Percentiles rank a stretch among this genome's conserved stretches.
These are phyloP conservation scores for Botia almorhae DNA, from an alignment of 2,797 vertebrate genomes.

Conservation along the genomic window DNA sequence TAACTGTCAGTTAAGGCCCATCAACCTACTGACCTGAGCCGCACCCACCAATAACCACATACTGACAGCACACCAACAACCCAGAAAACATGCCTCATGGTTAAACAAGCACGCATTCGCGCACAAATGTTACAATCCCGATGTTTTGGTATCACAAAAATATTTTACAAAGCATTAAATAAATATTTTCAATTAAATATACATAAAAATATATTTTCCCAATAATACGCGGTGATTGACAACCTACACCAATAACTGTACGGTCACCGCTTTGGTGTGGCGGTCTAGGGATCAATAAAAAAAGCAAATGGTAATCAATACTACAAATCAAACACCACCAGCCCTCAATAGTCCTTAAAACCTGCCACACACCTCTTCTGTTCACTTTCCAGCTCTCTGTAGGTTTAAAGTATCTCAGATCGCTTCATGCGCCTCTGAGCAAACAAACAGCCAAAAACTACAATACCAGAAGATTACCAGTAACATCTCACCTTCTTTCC, in stretches of 20 bases:
- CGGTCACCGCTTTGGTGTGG: not conserved
- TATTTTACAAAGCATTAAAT: not conserved
- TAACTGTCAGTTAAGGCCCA: not conserved
- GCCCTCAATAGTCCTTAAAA: not conserved
- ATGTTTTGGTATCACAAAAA: not conserved
- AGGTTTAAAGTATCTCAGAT: constrained; percentile 14
- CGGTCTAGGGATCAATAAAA: not conserved
- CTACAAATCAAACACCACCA: not conserved
- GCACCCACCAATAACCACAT: constrained; percentile 37
- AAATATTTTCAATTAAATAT: too few relatives aligned
- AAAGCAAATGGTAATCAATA: not conserved
- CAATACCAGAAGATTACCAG: too few relatives aligned
- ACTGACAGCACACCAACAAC: constrained; percentile 15
- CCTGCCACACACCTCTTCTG: not conserved
- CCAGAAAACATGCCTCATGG: not conserved
- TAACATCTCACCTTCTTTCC: constrained; percentile 99
- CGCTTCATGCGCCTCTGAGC: constrained; percentile 20
- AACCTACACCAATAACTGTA: constrained; percentile 10
- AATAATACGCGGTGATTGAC: constrained; percentile 11
- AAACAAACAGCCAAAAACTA: too few relatives aligned
- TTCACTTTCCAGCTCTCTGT: constrained; percentile 1
- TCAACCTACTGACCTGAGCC: constrained; percentile 33
- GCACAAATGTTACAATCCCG: not conserved
- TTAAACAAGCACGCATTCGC: not conserved
- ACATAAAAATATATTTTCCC: not conserved